A percentile compares a stretch with the other conserved stretches of the same genome.
Conservation (phyloP, 2,888 invertebrate genomes). For the Diarsia brunnea region DNA sequence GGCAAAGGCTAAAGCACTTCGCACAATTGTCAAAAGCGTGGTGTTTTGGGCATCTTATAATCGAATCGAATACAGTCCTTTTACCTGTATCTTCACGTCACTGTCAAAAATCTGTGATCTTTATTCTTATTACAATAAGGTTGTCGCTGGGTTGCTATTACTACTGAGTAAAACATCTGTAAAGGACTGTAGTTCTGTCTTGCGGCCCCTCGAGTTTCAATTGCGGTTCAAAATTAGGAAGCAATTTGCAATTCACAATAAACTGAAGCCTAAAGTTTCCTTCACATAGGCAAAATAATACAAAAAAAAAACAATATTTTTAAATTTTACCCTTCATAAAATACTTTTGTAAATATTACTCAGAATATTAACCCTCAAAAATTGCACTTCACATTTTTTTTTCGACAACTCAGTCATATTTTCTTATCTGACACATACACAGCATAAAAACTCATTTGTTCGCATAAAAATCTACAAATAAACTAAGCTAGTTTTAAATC, state of each 20-base stretch:
- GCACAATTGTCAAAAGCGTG: neutral
- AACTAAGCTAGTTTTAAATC: slow-evolving; percentile 46
- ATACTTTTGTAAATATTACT: slow-evolving; percentile 38
- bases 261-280: neutral
- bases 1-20: neutral
- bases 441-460: slow-evolving; percentile 40
- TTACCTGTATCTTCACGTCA: neutral
- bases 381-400: slow-evolving; percentile 49
- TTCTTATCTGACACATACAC: slow-evolving; percentile 5
- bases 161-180: neutral
- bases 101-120: neutral
- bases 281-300: slow-evolving; percentile 4
- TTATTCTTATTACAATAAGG: neutral
- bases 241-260: neutral
- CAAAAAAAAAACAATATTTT: slow-evolving; percentile 10
- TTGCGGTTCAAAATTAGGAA: neutral
- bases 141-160: neutral
- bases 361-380: slow-evolving; percentile 29
- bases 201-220: neutral
- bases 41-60: neutral
- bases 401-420: slow-evolving; percentile 37
- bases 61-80: no score
- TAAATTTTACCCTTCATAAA: slow-evolving; percentile 16
- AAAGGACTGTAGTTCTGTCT: neutral
- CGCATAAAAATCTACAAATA: slow-evolving; percentile 51